phyloP scores from a whole-genome alignment of 2,797 vertebrate species.

The Acanthornis magna region DNA sequence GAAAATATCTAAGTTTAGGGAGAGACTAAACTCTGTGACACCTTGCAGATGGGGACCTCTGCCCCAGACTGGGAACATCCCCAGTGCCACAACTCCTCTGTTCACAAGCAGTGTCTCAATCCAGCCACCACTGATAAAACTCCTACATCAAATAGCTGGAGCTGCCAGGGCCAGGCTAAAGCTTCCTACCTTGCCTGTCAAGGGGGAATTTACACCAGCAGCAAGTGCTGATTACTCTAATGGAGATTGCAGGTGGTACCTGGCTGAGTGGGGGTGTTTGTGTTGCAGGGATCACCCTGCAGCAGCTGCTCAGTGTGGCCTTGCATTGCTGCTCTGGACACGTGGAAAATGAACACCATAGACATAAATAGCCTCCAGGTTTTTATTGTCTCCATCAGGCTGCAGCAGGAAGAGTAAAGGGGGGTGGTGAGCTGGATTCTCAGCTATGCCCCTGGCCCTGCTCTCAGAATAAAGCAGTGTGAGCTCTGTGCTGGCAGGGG shows the following conservation, averaged over 20 bases:
- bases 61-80: not conserved
- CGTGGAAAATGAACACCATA: not conserved
- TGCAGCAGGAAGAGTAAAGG: not conserved
- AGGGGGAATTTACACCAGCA: not conserved
- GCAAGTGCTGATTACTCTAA: not conserved
- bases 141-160: not conserved
- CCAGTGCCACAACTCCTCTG: not conserved
- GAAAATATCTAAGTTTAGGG: not conserved
- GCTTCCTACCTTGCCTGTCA: not conserved
- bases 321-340: not conserved
- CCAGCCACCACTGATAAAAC: not conserved
- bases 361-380: not conserved
- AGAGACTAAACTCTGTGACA: not conserved
- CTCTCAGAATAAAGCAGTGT: not conserved
- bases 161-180: not conserved
- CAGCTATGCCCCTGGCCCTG: not conserved
- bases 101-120: not conserved
- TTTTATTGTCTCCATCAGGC: not conserved
- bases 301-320: not conserved
- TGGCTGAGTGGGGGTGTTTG: rapidly evolving
- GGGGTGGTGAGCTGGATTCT: not conserved
- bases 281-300: not conserved
- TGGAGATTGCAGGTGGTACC: not conserved
- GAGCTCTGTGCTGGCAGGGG: not conserved
- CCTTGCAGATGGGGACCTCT: not conserved